phyloP scores from a whole-genome alignment of 2,888 invertebrate genomes.

The Cryptocephalus moraei region DNA sequence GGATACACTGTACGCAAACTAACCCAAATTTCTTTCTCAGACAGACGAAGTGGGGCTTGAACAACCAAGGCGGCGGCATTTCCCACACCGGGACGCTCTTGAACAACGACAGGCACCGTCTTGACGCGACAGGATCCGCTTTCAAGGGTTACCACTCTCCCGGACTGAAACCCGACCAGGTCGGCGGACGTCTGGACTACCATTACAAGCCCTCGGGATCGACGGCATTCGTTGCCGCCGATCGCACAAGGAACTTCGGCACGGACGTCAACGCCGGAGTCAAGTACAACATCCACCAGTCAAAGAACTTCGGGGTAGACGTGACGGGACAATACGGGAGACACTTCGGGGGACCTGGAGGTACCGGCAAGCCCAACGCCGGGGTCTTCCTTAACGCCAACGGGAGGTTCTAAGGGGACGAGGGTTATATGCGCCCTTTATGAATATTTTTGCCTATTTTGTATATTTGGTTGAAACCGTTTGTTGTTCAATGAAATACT shows the following conservation, averaged over 20 bases:
- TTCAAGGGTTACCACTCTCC: conserved; percentile 19
- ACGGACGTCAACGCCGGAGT: conserved; percentile 20
- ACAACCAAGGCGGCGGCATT: conserved; percentile 6
- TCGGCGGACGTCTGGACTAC: conserved; percentile 22
- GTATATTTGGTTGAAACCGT: no score
- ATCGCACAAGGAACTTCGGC: conserved; percentile 17
- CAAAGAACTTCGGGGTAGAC: conserved; percentile 20
- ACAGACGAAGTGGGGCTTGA: conserved; percentile 9
- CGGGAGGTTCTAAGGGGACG: conserved; percentile 5
- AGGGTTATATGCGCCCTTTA: no score
- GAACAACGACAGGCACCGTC: conserved; percentile 15
- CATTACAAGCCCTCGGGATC: conserved; percentile 21
- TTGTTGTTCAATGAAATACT: no score
- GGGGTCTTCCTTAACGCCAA: conserved; percentile 10
- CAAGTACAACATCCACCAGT: conserved; percentile 18
- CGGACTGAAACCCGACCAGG: conserved; percentile 18
- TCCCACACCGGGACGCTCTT: conserved; percentile 20
- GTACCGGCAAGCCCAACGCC: conserved; percentile 17
- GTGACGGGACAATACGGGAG: conserved; percentile 20
- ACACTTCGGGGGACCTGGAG: conserved; percentile 21
- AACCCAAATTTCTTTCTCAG: conserved; percentile 1
- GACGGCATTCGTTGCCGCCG: conserved; percentile 16
- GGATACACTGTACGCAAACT: no score
- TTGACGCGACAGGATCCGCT: conserved; percentile 20
- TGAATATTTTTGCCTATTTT: no score